Percentiles rank a stretch among this genome's conserved stretches.
phyloP scores from a whole-genome alignment of 1,140 invertebrate species.

The Tribolium madens region DNA sequence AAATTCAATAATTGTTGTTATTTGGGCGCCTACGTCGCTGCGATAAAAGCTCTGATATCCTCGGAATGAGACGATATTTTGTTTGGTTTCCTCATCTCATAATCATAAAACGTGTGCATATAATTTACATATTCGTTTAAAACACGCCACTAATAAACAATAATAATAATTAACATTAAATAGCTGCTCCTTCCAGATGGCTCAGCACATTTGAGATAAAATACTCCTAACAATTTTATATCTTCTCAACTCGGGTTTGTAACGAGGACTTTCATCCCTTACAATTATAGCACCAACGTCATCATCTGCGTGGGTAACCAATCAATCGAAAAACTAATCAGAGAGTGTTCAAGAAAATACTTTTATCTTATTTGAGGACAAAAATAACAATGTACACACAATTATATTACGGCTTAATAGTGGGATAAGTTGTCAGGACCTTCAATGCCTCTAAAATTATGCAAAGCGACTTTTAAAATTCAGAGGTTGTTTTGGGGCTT shows the following conservation, averaged over 20 bases:
- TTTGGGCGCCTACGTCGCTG: background rate
- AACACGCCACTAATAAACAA: background rate
- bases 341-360: slow-evolving; percentile 4
- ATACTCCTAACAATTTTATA: background rate
- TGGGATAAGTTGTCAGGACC: too few relatives aligned
- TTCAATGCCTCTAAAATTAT: too few relatives aligned
- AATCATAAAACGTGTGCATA: background rate
- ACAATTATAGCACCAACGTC: background rate
- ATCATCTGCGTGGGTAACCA: background rate
- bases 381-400: background rate
- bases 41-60: background rate
- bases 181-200: background rate
- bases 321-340: slow-evolving; percentile 9
- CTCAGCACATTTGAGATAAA: background rate
- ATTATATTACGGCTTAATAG: background rate
- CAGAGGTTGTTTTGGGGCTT: too few relatives aligned
- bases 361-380: slow-evolving; percentile 3
- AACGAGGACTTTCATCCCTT: background rate
- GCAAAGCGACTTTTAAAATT: too few relatives aligned
- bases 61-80: background rate
- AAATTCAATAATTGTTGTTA: slow-evolving; percentile 8
- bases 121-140: slow-evolving; percentile 1
- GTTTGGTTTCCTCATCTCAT: background rate
- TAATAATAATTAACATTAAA: background rate
- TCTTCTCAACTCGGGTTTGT: too few relatives aligned